Evolutionary conservation across 2,888 invertebrate genomes (phyloP).

Genomic region (Linnaemya tessellans): DNA sequence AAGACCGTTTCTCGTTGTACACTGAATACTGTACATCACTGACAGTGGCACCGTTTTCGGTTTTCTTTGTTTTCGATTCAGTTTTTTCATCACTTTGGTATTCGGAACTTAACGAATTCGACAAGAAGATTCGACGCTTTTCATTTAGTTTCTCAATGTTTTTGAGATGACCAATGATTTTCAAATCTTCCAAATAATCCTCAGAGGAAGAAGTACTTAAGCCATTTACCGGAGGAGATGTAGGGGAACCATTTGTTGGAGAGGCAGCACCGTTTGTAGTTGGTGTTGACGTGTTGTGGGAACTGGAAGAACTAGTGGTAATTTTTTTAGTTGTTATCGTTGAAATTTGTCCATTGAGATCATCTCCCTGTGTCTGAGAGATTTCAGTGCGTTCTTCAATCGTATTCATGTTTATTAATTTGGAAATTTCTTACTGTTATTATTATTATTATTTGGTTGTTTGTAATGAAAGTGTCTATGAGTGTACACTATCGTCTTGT

Average conservation of each 20-base stretch:
- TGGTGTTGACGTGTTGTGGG: constrained; percentile 49
- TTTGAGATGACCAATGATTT: constrained; percentile 77
- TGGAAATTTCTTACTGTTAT: constrained; percentile 20
- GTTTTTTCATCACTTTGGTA: constrained; percentile 71
- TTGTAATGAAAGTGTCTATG: background rate
- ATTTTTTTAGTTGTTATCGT: constrained; percentile 67
- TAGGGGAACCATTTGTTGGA: constrained; percentile 40
- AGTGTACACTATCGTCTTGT: constrained; percentile 8
- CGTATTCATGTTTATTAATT: constrained; percentile 71
- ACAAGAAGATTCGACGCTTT: constrained; percentile 78
- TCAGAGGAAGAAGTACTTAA: constrained; percentile 63
- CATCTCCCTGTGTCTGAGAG: constrained; percentile 63
- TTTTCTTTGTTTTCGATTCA: constrained; percentile 54
- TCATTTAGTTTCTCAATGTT: constrained; percentile 79
- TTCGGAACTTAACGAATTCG: constrained; percentile 76
- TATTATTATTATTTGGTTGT: constrained; percentile 7
- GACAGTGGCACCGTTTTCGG: constrained; percentile 33
- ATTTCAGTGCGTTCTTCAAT: constrained; percentile 71
- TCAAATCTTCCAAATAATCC: constrained; percentile 72
- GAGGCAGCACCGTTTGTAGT: constrained; percentile 41
- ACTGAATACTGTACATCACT: constrained; percentile 42
- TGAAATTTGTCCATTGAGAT: constrained; percentile 61
- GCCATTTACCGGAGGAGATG: constrained; percentile 50
- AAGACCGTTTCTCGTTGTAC: constrained; percentile 53
- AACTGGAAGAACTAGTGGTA: constrained; percentile 67